Conservation (phyloP, 2,888 invertebrate genomes). For the Dolichomitus sp. region DNA sequence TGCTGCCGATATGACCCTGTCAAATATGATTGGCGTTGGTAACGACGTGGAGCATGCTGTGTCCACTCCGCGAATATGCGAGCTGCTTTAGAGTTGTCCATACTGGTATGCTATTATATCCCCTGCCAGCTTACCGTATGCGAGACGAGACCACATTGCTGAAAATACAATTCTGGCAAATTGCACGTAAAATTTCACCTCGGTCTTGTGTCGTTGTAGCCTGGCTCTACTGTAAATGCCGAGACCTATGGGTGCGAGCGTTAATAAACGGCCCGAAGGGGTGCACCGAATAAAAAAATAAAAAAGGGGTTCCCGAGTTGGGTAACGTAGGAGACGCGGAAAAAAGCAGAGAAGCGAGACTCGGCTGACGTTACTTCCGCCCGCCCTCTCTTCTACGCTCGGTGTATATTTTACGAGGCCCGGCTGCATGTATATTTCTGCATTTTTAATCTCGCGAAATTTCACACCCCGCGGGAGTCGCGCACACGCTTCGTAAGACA, state of each 20-base stretch:
- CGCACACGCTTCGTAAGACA: slow-evolving; percentile 63
- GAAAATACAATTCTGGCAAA: slow-evolving; percentile 78
- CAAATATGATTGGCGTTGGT: slow-evolving; percentile 59
- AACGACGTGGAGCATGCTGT: slow-evolving; percentile 38
- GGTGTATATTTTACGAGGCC: slow-evolving; percentile 62
- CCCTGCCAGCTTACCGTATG: background rate
- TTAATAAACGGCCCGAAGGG: slow-evolving; percentile 77
- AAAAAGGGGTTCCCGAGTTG: slow-evolving; percentile 18
- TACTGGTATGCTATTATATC: background rate
- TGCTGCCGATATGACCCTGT: slow-evolving; percentile 56
- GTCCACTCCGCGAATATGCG: slow-evolving; percentile 5
- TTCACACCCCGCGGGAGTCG: slow-evolving; percentile 73
- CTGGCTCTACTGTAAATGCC: slow-evolving; percentile 1
- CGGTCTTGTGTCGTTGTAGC: slow-evolving; percentile 24
- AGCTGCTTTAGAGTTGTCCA: background rate
- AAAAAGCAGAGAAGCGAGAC: slow-evolving; percentile 52
- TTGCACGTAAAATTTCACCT: slow-evolving; percentile 78
- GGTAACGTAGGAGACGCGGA: slow-evolving; percentile 49
- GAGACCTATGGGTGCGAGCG: slow-evolving; percentile 72
- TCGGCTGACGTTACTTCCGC: background rate
- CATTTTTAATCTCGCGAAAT: slow-evolving; percentile 82
- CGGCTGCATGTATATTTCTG: slow-evolving; percentile 74
- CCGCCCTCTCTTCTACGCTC: slow-evolving; percentile 10
- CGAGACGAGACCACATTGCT: slow-evolving; percentile 14
- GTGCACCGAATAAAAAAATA: slow-evolving; percentile 36